These are phyloP conservation scores for Rhingia rostrata DNA, from an alignment of 2,888 invertebrate genomes.

Conservation along the genomic window DNA sequence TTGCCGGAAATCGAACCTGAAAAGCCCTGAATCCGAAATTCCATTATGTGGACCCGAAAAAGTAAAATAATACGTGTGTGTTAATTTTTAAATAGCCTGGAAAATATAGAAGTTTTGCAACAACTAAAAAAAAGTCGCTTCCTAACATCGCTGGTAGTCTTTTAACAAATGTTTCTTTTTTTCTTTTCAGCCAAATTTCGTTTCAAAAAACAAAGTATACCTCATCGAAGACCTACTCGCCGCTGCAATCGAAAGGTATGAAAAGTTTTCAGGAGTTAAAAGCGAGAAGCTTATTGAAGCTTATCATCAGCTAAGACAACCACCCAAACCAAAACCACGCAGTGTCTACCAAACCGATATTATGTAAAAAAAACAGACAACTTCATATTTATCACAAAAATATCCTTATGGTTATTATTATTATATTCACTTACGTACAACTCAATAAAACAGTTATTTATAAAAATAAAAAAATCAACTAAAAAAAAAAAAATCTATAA, in stretches of 20 bases:
- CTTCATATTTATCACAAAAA: conserved; percentile 48
- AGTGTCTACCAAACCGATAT: conserved; percentile 83
- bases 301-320: conserved; percentile 77
- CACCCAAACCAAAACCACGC: conserved; percentile 82
- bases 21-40: too few relatives aligned
- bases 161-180: neutral
- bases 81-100: too few relatives aligned
- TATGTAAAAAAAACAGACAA: conserved; percentile 76
- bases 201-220: conserved; percentile 81
- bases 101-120: too few relatives aligned
- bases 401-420: conserved; percentile 14
- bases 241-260: conserved; percentile 81
- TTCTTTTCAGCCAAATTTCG: conserved; percentile 81
- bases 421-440: conserved; percentile 52
- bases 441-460: conserved; percentile 13
- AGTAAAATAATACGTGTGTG: too few relatives aligned
- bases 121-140: too few relatives aligned
- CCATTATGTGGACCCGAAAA: too few relatives aligned
- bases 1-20: too few relatives aligned
- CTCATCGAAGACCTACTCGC: conserved; percentile 81
- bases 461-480: conserved; percentile 36
- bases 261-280: conserved; percentile 79
- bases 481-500: conserved; percentile 26
- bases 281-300: conserved; percentile 79
- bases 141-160: too few relatives aligned